phyloP scores from a whole-genome alignment of 1,140 invertebrate species.

The Anoplophora glabripennis region DNA sequence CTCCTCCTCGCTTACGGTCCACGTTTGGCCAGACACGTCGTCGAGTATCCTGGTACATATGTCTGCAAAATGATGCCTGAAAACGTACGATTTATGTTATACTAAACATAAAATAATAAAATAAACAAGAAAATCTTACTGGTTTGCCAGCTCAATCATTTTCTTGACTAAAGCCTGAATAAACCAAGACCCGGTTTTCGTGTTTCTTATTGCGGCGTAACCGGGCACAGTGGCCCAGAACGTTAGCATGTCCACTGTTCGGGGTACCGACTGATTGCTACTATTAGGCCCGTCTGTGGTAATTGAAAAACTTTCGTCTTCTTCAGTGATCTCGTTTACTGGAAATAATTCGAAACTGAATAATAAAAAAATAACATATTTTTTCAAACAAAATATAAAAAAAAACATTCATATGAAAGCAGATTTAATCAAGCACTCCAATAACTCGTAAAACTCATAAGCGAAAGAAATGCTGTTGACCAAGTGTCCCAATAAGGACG shows the following conservation, averaged over 20 bases:
- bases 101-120: not conserved
- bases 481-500: too few species aligned
- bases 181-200: conserved; percentile 71
- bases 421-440: too few species aligned
- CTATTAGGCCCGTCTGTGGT: conserved; percentile 23
- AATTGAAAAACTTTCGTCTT: conserved; percentile 8
- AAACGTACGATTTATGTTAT: conserved; percentile 6
- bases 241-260: conserved; percentile 69
- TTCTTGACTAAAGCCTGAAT: conserved; percentile 66
- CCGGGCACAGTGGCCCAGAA: conserved; percentile 71
- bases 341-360: too few species aligned
- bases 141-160: conserved; percentile 50
- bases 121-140: conserved; percentile 22
- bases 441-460: too few species aligned
- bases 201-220: conserved; percentile 72
- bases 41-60: conserved; percentile 32
- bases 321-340: conserved; percentile 6
- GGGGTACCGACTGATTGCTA: conserved; percentile 47
- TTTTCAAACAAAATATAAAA: too few species aligned
- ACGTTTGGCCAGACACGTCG: conserved; percentile 29
- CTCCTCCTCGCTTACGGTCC: conserved; percentile 17
- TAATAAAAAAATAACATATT: too few species aligned
- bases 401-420: too few species aligned
- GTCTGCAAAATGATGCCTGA: conserved; percentile 34
- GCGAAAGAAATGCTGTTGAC: too few species aligned